Evolutionary conservation across 2,888 invertebrate species (phyloP).

Genomic region (Dicranocentrus wangi): DNA sequence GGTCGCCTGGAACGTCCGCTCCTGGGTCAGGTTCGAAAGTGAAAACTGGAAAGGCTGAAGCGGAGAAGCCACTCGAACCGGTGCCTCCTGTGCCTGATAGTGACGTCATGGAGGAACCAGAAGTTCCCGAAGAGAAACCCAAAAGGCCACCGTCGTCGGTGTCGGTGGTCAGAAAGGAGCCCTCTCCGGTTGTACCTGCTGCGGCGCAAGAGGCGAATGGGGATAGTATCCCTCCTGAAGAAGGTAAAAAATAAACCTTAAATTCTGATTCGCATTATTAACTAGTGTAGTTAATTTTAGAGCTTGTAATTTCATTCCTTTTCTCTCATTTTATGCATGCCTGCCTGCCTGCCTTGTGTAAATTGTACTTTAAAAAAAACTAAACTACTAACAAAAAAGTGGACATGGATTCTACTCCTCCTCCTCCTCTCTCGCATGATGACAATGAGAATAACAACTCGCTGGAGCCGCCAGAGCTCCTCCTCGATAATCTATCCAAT

Average conservation of each 20-base stretch:
- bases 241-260: background rate
- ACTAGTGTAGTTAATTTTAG: too few species aligned
- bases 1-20: background rate
- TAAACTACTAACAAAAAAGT: constrained; percentile 42
- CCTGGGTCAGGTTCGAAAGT: constrained; percentile 4
- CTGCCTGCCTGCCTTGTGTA: background rate
- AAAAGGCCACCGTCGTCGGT: background rate
- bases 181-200: constrained; percentile 1
- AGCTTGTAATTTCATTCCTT: background rate
- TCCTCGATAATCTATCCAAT: constrained; percentile 18
- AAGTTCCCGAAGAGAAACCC: background rate
- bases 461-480: background rate
- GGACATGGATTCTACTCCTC: constrained; percentile 36
- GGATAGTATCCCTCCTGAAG: constrained; percentile 3
- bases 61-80: background rate
- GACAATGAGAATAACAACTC: background rate
- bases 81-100: background rate
- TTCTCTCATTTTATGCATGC: background rate
- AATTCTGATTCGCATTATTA: background rate
- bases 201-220: background rate
- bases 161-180: constrained; percentile 10
- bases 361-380: background rate
- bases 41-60: background rate
- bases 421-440: constrained; percentile 2
- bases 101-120: background rate